A percentile compares a stretch with the other conserved stretches of the same genome.
Conservation (phyloP, 2,113 vertebrate species). For the Halichoeres trimaculatus region DNA sequence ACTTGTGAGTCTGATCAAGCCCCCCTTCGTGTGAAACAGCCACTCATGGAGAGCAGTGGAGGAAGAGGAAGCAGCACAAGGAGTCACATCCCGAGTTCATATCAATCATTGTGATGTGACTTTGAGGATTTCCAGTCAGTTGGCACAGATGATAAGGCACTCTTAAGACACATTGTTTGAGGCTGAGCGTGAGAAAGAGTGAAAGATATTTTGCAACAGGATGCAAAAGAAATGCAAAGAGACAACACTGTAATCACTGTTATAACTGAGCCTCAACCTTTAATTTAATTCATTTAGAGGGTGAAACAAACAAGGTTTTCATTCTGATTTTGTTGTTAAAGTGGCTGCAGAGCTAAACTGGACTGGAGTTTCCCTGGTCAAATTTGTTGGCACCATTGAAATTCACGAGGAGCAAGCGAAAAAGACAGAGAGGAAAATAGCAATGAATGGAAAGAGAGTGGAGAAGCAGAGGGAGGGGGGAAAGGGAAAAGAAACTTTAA, state of each 20-base stretch:
- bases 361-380: conserved; percentile 61
- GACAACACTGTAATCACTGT: not conserved
- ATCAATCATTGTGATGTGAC: conserved; percentile 65
- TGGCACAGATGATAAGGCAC: conserved; percentile 59
- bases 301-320: not conserved
- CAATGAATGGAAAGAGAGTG: conserved; percentile 77
- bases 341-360: conserved; percentile 18
- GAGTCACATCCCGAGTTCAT: conserved; percentile 49
- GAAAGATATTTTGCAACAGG: not conserved
- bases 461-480: conserved; percentile 61
- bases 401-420: conserved; percentile 56
- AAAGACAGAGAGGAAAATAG: conserved; percentile 65
- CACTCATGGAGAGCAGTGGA: conserved; percentile 34
- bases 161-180: conserved; percentile 34
- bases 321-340: conserved; percentile 8
- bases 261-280: not conserved
- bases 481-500: conserved; percentile 73
- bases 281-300: conserved; percentile 5
- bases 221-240: not conserved
- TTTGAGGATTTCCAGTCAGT: conserved; percentile 63
- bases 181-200: conserved; percentile 52
- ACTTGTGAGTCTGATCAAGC: conserved; percentile 30
- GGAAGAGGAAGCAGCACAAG: conserved; percentile 60
- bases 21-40: conserved; percentile 63
- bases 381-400: conserved; percentile 57